phyloP scores from a whole-genome alignment of 64 coral and sea anemone genomes.

The Hydrozoanthus tunicans region DNA sequence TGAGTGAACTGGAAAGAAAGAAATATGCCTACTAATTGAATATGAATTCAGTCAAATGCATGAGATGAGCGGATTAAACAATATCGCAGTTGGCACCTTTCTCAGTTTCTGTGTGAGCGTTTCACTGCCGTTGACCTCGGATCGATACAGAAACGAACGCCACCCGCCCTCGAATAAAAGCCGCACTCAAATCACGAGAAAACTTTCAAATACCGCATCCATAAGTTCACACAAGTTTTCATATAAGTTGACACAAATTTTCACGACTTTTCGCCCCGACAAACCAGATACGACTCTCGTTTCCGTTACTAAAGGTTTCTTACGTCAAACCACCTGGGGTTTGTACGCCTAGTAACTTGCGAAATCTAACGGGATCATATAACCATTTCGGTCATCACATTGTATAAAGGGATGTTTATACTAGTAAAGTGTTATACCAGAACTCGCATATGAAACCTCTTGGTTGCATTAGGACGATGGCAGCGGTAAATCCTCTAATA shows the following conservation, averaged over 20 bases:
- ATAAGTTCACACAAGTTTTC: no score
- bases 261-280: neutral
- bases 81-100: no score
- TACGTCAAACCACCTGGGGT: constrained; percentile 6
- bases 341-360: neutral
- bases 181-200: no score
- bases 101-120: no score
- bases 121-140: no score
- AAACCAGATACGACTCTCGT: neutral
- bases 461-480: neutral
- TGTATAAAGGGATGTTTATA: neutral
- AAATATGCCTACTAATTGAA: no score
- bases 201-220: no score
- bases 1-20: no score
- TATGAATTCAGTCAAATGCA: no score
- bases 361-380: neutral
- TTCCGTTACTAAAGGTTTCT: neutral
- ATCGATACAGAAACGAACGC: no score
- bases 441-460: neutral
- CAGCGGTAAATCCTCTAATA: neutral
- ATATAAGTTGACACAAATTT: neutral
- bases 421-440: neutral
- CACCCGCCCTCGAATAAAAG: no score
- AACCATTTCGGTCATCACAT: neutral
- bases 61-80: no score